Percentiles rank a stretch among this genome's conserved stretches.
phyloP scores from a whole-genome alignment of 2,113 vertebrate genomes.

The Clarias macrocephalus region DNA sequence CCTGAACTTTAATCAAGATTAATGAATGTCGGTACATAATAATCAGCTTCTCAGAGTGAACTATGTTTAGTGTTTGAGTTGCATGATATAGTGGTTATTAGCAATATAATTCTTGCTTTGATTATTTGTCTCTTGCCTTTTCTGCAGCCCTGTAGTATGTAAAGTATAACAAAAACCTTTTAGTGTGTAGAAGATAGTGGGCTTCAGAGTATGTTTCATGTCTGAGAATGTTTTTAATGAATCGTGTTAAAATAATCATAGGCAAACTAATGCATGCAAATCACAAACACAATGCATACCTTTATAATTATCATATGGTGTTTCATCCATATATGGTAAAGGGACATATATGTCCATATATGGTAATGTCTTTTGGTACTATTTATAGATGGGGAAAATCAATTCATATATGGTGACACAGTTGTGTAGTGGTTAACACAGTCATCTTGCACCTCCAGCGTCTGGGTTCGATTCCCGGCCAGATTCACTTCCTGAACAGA shows the following conservation, averaged over 20 bases:
- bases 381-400: too few relatives aligned
- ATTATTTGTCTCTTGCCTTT: neutral
- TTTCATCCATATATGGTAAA: neutral
- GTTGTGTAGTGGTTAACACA: too few relatives aligned
- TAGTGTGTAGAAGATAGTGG: neutral
- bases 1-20: neutral
- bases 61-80: neutral
- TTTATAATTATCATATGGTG: too few relatives aligned
- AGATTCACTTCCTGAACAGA: too few relatives aligned
- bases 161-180: neutral
- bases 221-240: neutral
- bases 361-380: neutral
- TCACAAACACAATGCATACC: too few relatives aligned
- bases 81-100: neutral
- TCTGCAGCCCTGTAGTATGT: neutral
- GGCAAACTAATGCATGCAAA: neutral
- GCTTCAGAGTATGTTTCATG: neutral
- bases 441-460: too few relatives aligned
- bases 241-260: neutral
- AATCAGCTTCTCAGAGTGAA: neutral
- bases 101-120: neutral
- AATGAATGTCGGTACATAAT: neutral
- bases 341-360: too few relatives aligned
- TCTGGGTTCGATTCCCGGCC: too few relatives aligned
- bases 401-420: too few relatives aligned